Evolutionary conservation across 2,888 invertebrate genomes (phyloP), one percentile per base, ranked within the genome.

Genomic region (Gymnosoma rotundatum): DNA sequence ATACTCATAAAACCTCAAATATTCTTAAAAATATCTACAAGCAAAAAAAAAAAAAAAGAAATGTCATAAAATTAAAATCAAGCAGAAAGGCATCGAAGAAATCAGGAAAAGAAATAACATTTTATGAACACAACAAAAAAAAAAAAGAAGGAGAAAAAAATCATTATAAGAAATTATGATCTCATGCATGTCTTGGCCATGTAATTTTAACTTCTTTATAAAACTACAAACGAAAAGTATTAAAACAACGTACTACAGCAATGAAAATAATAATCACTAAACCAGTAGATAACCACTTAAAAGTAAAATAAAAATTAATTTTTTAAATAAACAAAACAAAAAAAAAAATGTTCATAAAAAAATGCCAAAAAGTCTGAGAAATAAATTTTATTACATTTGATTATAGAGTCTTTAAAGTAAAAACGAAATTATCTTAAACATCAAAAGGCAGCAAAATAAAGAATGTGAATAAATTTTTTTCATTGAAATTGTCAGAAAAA

Each of bases 351-450:
- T 18, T 42, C 16, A 74, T 52, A 8, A 52, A 64, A 8, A 52
- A 64, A 64, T 48, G 20, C 32, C 10, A 38, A 64, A 21, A 21
- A 67, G n/a, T 60, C 36, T 38, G 14, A 45, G 2, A 20, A 66
- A 72, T 6, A 69, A 69, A 16, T 69, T 75, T 80, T 76, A 83
- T 80, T 76, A 73, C 79, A 73, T 83, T 83, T 76, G 75, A 83
- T 83, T 83, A 79, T 75, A 79, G 64, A 64, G 79, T 83, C 48
- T 76, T 79, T 60, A 83, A 79, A 75, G 56, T 72, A 83, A 76
- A 78, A 83, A 83, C 72, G 56, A 79, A 83, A 79, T 79, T 79
- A 79, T 79, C 79, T 83, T 61, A 72, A 76, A 67, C 42, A 79
- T 80, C 72, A 64, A 42, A 69, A 54, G 60, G 12, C 60, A 74